Evolutionary conservation across 64 coral and sea anemone genomes (phyloP), one percentile per base, ranked within the genome.

Genomic region (Cladopsammia gracilis): DNA sequence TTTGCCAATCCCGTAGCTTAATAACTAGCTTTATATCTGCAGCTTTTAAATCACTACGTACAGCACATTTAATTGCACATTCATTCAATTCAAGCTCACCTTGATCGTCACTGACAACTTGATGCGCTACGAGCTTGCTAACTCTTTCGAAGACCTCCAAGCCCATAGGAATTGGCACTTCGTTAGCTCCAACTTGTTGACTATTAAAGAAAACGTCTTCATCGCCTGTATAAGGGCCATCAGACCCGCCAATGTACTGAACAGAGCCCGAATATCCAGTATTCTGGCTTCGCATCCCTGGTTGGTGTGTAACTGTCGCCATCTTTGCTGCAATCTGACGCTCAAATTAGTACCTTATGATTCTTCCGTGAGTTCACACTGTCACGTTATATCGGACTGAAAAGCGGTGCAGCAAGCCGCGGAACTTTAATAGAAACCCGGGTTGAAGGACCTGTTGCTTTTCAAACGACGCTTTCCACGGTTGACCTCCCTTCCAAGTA

Each of bases 121-220:
- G 89, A 24, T 50, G 77, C 0, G 80, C 80, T 0, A 83, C 89
- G 1, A 91, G 72, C 56, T 82, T 53, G 46, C 58, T 71, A 24
- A 91, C 78, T 20, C 79, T 56, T 53, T 83, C 51, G 24, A 91
- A 91, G 5, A 91, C 68, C 52, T 91, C 89, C 44, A 91, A 80
- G 4, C 89, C 89, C 78, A 91, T 91, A 11, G 89, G 89, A 61
- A 91, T 73, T 10, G 60, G 80, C 1, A 13, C 19, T 3, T 49
- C n/a, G 18, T 84, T 49, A 0, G 12, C 7, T 15, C 7, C 18
- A 3, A 0, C 48, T 3, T 49, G 5, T 4, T 23, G 15, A 12
- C 53, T 15, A 1, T 20, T 19, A 49, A 54, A 3, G 6, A 57
- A 64, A n/a, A 49, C 80, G 62, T 84, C 58, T 24, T 9, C 58